These are phyloP conservation scores for Malaclemys terrapin DNA, from an alignment of 2,113 vertebrate species.

Conservation along the genomic window DNA sequence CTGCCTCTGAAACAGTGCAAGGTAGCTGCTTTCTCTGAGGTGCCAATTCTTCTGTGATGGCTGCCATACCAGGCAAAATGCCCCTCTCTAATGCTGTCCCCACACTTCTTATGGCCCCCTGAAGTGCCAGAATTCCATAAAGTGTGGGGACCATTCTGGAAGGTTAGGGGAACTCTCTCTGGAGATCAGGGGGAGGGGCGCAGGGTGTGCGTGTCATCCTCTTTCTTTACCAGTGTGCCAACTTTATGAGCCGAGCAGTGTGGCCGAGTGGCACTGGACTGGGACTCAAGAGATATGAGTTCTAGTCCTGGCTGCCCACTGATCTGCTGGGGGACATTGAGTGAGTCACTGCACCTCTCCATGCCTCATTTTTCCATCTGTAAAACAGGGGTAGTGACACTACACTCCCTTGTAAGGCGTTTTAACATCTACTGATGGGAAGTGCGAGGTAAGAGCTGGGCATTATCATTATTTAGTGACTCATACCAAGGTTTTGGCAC, in stretches of 20 bases:
- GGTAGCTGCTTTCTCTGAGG: background rate
- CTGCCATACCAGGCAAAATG: background rate
- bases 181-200: background rate
- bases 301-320: background rate
- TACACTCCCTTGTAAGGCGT: background rate
- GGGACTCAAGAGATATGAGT: background rate
- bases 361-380: background rate
- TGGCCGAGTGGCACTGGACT: background rate
- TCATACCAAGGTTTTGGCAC: background rate
- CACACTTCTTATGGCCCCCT: background rate
- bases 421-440: background rate
- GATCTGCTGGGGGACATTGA: background rate
- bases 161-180: background rate
- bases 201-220: no score
- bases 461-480: background rate
- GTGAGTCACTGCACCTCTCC: background rate
- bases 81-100: background rate
- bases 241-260: background rate
- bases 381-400: background rate
- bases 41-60: background rate
- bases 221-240: no score
- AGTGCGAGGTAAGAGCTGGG: background rate
- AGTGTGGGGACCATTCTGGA: background rate
- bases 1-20: background rate
- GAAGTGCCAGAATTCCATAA: background rate